Percentiles rank a stretch among this genome's conserved stretches.
Evolutionary conservation across 2,797 vertebrate species (phyloP).

Genomic region (Rachycentron canadum): DNA sequence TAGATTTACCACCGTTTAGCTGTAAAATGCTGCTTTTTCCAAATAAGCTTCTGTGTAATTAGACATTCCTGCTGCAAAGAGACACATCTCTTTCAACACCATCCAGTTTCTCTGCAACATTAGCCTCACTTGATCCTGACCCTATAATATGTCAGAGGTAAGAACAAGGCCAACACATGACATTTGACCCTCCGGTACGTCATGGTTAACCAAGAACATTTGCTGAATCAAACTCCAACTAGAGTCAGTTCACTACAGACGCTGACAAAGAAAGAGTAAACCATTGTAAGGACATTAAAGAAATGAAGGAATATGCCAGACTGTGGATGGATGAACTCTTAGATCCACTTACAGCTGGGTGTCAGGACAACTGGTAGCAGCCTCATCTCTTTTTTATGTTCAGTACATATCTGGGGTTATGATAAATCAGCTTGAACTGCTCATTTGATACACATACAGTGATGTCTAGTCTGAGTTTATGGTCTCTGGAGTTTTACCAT

Average conservation of each 20-base stretch:
- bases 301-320: constrained; percentile 22
- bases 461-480: no score
- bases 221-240: constrained; percentile 59
- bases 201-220: constrained; percentile 48
- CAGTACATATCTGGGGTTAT: neutral
- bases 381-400: constrained; percentile 1
- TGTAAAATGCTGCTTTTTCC: neutral
- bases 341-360: constrained; percentile 28
- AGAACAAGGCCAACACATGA: constrained; percentile 15
- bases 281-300: constrained; percentile 34
- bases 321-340: constrained; percentile 7
- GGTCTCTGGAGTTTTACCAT: no score
- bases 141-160: constrained; percentile 27
- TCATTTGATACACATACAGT: neutral
- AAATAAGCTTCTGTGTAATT: constrained; percentile 12
- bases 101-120: constrained; percentile 40
- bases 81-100: neutral
- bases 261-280: constrained; percentile 49
- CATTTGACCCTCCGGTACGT: constrained; percentile 48
- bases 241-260: constrained; percentile 38
- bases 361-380: neutral
- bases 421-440: neutral
- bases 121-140: constrained; percentile 47
- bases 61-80: constrained; percentile 3
- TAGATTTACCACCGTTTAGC: neutral